A percentile compares a stretch with the other conserved stretches of the same genome.
Evolutionary conservation across 2,888 invertebrate genomes (phyloP).

Genomic region (Lycophotia porphyrea): DNA sequence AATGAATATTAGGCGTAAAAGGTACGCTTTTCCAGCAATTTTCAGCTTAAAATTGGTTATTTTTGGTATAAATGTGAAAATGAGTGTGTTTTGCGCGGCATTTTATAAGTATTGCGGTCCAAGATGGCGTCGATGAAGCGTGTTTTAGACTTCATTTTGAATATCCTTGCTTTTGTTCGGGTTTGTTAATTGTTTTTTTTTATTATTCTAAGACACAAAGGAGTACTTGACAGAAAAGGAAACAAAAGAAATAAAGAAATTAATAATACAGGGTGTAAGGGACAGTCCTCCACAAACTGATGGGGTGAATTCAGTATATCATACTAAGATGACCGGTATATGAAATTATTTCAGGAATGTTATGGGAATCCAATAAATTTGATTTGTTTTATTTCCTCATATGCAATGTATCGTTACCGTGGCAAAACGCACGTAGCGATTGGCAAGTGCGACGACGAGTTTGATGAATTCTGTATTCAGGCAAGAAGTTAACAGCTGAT

Average conservation of each 20-base stretch:
- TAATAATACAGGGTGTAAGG: no score
- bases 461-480: no score
- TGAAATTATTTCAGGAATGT: no score
- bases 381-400: no score
- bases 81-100: neutral
- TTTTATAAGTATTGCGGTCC: conserved; percentile 7
- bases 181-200: conserved; percentile 14
- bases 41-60: conserved; percentile 9
- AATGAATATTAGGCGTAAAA: conserved; percentile 2
- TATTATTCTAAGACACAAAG: neutral
- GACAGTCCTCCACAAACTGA: no score
- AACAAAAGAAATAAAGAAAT: neutral
- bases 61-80: conserved; percentile 19
- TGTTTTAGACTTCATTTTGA: neutral
- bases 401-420: no score
- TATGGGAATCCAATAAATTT: no score
- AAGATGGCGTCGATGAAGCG: conserved; percentile 13
- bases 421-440: no score
- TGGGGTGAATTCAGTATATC: no score
- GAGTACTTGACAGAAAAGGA: neutral
- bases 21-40: neutral
- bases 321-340: no score
- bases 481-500: no score
- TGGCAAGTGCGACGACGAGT: no score
- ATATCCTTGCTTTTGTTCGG: conserved; percentile 10